These are phyloP conservation scores for Zoroaster sp. DNA, from an alignment of 53 echinoderm and acorn worm genomes.

Conservation along the genomic window DNA sequence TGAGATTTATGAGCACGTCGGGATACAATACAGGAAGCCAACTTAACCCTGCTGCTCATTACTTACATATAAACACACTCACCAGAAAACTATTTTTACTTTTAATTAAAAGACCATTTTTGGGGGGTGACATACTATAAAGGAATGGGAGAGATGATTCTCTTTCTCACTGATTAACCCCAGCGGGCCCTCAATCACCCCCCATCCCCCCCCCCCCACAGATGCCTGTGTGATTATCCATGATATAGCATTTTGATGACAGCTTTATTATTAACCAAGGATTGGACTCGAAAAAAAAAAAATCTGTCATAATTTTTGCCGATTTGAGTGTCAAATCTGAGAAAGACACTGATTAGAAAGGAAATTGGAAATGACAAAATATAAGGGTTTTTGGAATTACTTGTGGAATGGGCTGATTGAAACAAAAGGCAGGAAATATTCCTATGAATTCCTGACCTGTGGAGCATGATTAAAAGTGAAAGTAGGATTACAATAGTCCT, in stretches of 20 bases:
- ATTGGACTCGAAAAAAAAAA: not conserved
- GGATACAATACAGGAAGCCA: no score
- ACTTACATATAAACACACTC: not conserved
- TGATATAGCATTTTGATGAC: constrained; percentile 27
- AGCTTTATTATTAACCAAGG: constrained; percentile 44
- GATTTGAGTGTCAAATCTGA: not conserved
- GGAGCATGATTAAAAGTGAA: no score
- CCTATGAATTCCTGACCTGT: not conserved
- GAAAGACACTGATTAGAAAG: constrained; percentile 16
- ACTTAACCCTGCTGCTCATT: no score
- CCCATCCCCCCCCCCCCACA: no score
- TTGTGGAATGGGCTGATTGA: not conserved
- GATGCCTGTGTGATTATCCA: not conserved
- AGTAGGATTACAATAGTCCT: no score
- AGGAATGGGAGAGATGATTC: constrained; percentile 1
- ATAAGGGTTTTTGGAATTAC: no score
- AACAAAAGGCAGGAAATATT: not conserved
- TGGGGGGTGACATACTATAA: not conserved
- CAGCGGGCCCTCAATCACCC: not conserved
- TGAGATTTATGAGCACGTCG: no score
- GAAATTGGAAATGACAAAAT: constrained; percentile 34
- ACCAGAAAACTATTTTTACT: not conserved
- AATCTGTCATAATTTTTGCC: constrained; percentile 9
- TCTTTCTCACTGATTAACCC: not conserved
- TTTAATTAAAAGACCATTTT: constrained; percentile 13